Base-by-base conservation (phyloP, 2,113 vertebrate species). In the Procapra przewalskii region DNA sequence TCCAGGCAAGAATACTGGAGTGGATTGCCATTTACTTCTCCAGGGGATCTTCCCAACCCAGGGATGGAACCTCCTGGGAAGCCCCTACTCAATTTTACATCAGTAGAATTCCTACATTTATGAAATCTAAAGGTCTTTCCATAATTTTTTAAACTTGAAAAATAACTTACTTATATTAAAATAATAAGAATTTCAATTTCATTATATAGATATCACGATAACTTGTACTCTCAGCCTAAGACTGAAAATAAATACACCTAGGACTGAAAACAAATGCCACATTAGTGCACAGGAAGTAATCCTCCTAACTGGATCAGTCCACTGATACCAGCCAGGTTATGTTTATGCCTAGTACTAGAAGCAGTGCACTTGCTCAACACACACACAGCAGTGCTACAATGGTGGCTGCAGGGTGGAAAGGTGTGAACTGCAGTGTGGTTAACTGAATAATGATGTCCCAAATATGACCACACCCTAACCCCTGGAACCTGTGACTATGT, bases 371-470 rank as follows among this genome's bases (percentile, higher is more conserved):
- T 9, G 36, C 33, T 71, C 5, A 15, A 11, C n/a, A 29, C 33
- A 16, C 2, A 4, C 5, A 6, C 13, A 15, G 6, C 7, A 3
- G 4, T 3, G 10, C 29, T 85, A 10, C 36, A 48, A 0, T 3
- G 13, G 14, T 15, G 10, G 23, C 60, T n/a, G 25, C 12, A 23
- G 33, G 23, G 23, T 13, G 88, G 40, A 59, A n/a, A 27, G 31
- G 8, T 54, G 16, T 13, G 29, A 50, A 91, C n/a, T 19, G 27
- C 25, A 7, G 27, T 2, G 33, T 45, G 62, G 45, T 1, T 7
- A 40, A 7, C 67, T 57, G 86, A 50, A 45, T 12, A 45, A 48
- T 3, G 29, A n/a, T 4, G 27, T 87, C 48, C 25, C 10, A 16
- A 11, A 33, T 36, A 75, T 5, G 36, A 19, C 50, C 5, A 4